Evolutionary conservation across 30 jellyfish, hydroid and myxozoan genomes (phyloP).

Genomic region (Euphysa ruthae): DNA sequence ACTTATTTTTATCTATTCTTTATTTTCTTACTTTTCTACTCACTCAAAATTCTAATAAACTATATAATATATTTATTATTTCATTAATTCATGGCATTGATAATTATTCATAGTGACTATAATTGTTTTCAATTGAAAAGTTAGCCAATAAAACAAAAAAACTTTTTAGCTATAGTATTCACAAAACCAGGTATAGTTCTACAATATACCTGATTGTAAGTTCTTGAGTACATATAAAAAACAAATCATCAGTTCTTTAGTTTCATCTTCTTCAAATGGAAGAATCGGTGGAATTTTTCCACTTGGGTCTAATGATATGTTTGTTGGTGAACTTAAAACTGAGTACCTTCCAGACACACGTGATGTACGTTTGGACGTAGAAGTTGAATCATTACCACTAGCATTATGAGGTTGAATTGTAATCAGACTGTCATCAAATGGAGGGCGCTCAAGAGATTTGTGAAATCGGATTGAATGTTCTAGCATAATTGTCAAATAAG

Average conservation of each 20-base stretch:
- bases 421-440: slow-evolving; percentile 78
- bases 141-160: not conserved
- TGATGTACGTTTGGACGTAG: slow-evolving; percentile 2
- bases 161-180: not conserved
- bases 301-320: slow-evolving; percentile 38
- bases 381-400: slow-evolving; percentile 36
- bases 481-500: slow-evolving; percentile 77
- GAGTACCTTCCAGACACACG: slow-evolving; percentile 6
- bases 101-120: not conserved
- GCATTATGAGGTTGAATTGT: slow-evolving; percentile 54
- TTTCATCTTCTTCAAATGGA: slow-evolving; percentile 94
- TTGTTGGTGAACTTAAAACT: slow-evolving; percentile 9
- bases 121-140: not conserved
- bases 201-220: slow-evolving; percentile 63
- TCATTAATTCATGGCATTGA: not conserved
- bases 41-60: too few species aligned
- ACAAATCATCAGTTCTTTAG: slow-evolving; percentile 63
- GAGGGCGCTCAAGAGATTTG: slow-evolving; percentile 90
- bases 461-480: slow-evolving; percentile 95
- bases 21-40: too few species aligned
- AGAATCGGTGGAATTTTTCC: slow-evolving; percentile 36
- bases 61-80: not conserved
- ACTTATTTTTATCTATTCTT: too few species aligned
- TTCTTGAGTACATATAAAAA: slow-evolving; percentile 61
- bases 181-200: not conserved